Conservation (phyloP, 1,140 invertebrate species). For the Ips nitidus region DNA sequence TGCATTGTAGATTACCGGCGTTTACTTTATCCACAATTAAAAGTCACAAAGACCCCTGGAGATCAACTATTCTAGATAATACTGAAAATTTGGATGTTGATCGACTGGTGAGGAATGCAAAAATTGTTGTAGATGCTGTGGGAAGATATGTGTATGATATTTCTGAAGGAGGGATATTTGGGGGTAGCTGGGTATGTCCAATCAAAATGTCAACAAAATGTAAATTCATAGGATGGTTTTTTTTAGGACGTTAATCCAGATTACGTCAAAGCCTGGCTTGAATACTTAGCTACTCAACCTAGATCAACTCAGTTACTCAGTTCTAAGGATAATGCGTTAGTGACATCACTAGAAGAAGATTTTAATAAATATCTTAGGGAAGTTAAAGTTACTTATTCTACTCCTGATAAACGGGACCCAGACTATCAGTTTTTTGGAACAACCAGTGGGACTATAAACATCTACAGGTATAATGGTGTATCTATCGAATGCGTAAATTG, state of each 20-base stretch:
- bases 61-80: conserved; percentile 66
- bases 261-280: conserved; percentile 72
- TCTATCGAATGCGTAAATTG: background rate
- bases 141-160: conserved; percentile 85
- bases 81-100: conserved; percentile 62
- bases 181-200: conserved; percentile 66
- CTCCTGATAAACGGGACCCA: conserved; percentile 83
- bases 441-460: conserved; percentile 74
- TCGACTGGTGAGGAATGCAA: conserved; percentile 69
- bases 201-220: background rate
- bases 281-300: conserved; percentile 70
- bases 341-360: conserved; percentile 69
- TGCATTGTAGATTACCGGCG: conserved; percentile 35
- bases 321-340: conserved; percentile 65
- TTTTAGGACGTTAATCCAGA: conserved; percentile 71
- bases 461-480: conserved; percentile 73
- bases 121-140: conserved; percentile 78
- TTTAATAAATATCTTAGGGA: conserved; percentile 77
- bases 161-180: conserved; percentile 67
- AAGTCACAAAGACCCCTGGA: conserved; percentile 60
- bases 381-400: conserved; percentile 67
- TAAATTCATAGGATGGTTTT: conserved; percentile 2
- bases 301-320: conserved; percentile 72
- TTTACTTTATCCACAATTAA: conserved; percentile 55
- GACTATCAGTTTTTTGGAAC: conserved; percentile 91